phyloP scores from a whole-genome alignment of 1,140 invertebrate genomes.

The Tetramorium simillimum region DNA sequence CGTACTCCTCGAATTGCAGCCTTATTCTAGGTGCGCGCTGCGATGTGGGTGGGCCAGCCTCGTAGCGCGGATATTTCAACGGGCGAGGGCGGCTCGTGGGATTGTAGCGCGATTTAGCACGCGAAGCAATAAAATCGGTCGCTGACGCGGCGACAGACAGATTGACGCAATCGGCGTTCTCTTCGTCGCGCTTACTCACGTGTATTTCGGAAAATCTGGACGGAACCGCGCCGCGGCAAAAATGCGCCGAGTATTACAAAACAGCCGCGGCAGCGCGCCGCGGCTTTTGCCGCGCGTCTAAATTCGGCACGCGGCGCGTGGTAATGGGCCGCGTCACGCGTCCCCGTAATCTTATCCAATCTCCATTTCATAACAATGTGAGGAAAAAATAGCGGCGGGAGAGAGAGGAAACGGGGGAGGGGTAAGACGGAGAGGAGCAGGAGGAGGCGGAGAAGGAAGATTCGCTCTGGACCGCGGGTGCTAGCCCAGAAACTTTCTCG shows the following conservation, averaged over 20 bases:
- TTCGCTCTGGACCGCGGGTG: constrained; percentile 48
- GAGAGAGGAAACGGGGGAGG: background rate
- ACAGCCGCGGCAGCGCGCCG: background rate
- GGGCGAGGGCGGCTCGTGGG: background rate
- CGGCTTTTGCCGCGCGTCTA: constrained; percentile 56
- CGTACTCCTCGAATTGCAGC: background rate
- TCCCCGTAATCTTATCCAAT: constrained; percentile 63
- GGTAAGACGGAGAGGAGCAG: background rate
- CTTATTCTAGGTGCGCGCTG: constrained; percentile 11
- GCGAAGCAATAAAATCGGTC: constrained; percentile 51
- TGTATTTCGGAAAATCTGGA: constrained; percentile 66
- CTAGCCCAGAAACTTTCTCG: constrained; percentile 66
- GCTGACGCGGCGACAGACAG: constrained; percentile 54
- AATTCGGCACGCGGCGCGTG: constrained; percentile 54
- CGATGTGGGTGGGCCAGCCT: constrained; percentile 12
- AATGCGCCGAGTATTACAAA: constrained; percentile 34
- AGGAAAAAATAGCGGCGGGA: constrained; percentile 49
- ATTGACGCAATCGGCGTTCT: constrained; percentile 52
- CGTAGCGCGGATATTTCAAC: constrained; percentile 13
- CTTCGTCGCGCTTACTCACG: constrained; percentile 53
- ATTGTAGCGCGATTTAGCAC: constrained; percentile 27
- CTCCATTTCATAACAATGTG: constrained; percentile 73
- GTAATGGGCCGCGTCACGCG: constrained; percentile 16
- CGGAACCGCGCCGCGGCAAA: constrained; percentile 30
- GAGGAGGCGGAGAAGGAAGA: constrained; percentile 4